phyloP scores from a whole-genome alignment of 2,888 invertebrate species.

The Loripinus fragilis region DNA sequence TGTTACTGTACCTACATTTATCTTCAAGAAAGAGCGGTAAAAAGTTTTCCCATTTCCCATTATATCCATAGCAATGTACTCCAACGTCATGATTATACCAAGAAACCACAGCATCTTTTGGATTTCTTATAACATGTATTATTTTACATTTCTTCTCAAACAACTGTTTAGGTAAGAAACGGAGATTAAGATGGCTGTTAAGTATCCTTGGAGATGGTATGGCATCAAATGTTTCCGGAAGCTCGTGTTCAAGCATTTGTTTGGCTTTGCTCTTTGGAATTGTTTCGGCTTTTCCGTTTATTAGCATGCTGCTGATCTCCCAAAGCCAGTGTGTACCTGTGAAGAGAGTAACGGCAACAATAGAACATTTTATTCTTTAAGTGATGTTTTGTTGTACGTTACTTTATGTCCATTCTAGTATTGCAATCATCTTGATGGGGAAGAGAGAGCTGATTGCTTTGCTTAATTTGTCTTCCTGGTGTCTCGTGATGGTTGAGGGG shows the following conservation, averaged over 20 bases:
- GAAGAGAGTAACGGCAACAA: too few relatives aligned
- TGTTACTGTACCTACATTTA: conserved; percentile 61
- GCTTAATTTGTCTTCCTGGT: too few relatives aligned
- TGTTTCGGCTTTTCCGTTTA: conserved; percentile 51
- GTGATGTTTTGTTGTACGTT: too few relatives aligned
- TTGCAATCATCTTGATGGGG: too few relatives aligned
- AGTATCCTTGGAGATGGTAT: conserved; percentile 52
- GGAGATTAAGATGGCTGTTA: conserved; percentile 52
- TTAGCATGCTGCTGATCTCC: conserved; percentile 62
- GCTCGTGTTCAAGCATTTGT: conserved; percentile 56
- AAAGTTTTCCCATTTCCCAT: conserved; percentile 60
- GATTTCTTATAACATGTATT: conserved; percentile 54
- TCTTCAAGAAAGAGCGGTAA: conserved; percentile 56
- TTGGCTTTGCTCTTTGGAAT: conserved; percentile 45
- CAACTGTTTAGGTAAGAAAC: conserved; percentile 42
- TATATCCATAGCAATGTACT: conserved; percentile 52
- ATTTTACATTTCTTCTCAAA: conserved; percentile 54
- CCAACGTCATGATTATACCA: conserved; percentile 46
- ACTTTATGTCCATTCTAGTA: too few relatives aligned
- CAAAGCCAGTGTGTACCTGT: conserved; percentile 64
- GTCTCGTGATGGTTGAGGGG: too few relatives aligned
- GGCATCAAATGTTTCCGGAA: conserved; percentile 33
- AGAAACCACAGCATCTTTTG: conserved; percentile 59
- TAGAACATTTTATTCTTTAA: too few relatives aligned
- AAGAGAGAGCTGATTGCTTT: too few relatives aligned